These are phyloP conservation scores for Dyspetes luteomarginatus DNA, from an alignment of 2,888 invertebrate species.

Conservation along the genomic window DNA sequence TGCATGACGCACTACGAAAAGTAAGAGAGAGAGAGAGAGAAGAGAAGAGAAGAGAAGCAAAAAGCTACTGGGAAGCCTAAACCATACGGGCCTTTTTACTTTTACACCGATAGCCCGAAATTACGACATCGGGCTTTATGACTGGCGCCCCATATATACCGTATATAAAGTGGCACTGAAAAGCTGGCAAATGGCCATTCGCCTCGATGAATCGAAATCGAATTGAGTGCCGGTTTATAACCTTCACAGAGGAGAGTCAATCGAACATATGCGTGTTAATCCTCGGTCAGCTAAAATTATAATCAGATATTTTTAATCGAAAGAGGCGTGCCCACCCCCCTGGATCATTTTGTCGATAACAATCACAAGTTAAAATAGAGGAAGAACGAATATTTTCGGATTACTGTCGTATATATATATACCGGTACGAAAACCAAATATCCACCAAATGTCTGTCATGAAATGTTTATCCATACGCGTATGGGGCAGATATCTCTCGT, in stretches of 20 bases:
- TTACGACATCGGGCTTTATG: conserved; percentile 73
- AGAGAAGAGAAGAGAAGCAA: conserved; percentile 26
- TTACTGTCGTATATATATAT: too few species aligned
- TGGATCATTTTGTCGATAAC: too few species aligned
- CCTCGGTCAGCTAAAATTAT: conserved; percentile 31
- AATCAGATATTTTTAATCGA: conserved; percentile 32
- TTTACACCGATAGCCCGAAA: conserved; percentile 74
- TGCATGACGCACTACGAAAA: conserved; percentile 64
- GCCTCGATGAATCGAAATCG: conserved; percentile 57
- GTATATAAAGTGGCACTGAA: conserved; percentile 59
- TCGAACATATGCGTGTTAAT: conserved; percentile 49
- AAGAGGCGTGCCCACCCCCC: too few species aligned
- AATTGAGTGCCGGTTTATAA: conserved; percentile 51
- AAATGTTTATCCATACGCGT: conserved; percentile 55
- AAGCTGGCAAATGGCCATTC: conserved; percentile 38
- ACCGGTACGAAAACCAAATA: conserved; percentile 37
- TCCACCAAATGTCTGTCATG: conserved; percentile 50
- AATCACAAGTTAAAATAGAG: conserved; percentile 7
- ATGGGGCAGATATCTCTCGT: conserved; percentile 7
- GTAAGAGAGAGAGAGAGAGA: background rate
- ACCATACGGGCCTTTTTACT: conserved; percentile 68
- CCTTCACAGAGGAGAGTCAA: conserved; percentile 44
- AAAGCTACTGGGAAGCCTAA: conserved; percentile 39
- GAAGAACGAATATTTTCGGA: conserved; percentile 12
- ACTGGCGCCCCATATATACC: conserved; percentile 63